These are phyloP conservation scores for Rynchops niger DNA, from an alignment of 2,113 vertebrate genomes.

Conservation along the genomic window DNA sequence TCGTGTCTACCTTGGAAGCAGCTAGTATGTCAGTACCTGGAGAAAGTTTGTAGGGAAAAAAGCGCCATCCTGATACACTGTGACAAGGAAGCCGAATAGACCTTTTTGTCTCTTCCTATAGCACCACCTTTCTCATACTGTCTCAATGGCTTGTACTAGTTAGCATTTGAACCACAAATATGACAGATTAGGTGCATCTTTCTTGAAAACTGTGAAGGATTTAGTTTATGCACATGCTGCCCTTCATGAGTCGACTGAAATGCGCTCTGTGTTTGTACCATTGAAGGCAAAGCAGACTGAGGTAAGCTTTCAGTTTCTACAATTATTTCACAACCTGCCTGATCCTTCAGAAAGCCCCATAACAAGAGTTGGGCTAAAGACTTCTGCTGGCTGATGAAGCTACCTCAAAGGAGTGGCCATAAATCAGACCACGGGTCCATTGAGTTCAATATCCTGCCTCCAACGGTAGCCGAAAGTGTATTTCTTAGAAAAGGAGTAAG, in stretches of 20 bases:
- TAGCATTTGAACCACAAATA: background rate
- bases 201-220: background rate
- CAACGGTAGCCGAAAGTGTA: background rate
- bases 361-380: background rate
- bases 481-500: background rate
- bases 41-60: background rate
- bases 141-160: background rate
- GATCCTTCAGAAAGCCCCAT: background rate
- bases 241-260: background rate
- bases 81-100: background rate
- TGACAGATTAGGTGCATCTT: background rate
- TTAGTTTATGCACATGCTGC: background rate
- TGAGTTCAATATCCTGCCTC: background rate
- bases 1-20: background rate
- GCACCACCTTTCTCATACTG: background rate
- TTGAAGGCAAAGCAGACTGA: background rate
- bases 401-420: background rate
- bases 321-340: background rate
- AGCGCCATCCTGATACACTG: accelerated
- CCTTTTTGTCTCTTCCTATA: background rate
- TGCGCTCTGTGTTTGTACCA: background rate
- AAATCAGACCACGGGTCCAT: background rate
- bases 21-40: background rate
- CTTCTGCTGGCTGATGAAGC: background rate
- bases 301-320: background rate